Conservation (phyloP, 53 echinoderm and acorn worm species). For the Apostichopus leukothele region DNA sequence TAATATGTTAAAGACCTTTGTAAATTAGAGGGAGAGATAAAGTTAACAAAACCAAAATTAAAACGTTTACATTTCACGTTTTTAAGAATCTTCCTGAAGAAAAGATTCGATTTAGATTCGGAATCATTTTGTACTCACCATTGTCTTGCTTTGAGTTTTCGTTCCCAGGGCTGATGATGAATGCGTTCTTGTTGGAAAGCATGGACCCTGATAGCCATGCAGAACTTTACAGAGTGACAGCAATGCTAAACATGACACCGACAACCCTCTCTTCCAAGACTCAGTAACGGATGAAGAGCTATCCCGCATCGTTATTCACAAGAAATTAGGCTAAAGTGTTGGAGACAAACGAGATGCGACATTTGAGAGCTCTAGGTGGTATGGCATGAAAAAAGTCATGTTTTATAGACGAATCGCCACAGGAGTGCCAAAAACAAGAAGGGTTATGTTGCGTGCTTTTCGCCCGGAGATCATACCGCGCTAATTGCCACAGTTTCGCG, state of each 20-base stretch:
- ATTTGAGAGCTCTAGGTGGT: slow-evolving; percentile 38
- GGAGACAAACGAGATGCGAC: slow-evolving; percentile 35
- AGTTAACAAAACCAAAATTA: too few species aligned
- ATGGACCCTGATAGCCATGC: background rate
- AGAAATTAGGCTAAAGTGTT: slow-evolving; percentile 52
- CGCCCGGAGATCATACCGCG: slow-evolving; percentile 26
- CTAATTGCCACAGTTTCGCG: slow-evolving; percentile 51
- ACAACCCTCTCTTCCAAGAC: background rate
- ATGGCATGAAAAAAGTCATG: slow-evolving; percentile 18
- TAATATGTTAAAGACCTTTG: too few species aligned
- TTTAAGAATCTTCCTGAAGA: too few species aligned
- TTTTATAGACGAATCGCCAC: slow-evolving; percentile 24
- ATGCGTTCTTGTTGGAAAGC: background rate
- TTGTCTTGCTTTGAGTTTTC: too few species aligned
- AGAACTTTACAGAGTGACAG: slow-evolving; percentile 11
- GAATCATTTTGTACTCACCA: too few species aligned
- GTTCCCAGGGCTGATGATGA: too few species aligned
- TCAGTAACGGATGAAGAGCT: slow-evolving; percentile 35
- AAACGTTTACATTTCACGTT: too few species aligned
- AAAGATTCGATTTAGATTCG: too few species aligned
- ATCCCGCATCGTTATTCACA: slow-evolving; percentile 46
- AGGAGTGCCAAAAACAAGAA: slow-evolving; percentile 42
- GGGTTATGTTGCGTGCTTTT: slow-evolving; percentile 20
- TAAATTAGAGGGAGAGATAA: too few species aligned
- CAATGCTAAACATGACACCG: slow-evolving; percentile 30